A percentile compares a stretch with the other conserved stretches of the same genome.
phyloP scores from a whole-genome alignment of 2,888 invertebrate genomes.

The Ophioninae sp. region DNA sequence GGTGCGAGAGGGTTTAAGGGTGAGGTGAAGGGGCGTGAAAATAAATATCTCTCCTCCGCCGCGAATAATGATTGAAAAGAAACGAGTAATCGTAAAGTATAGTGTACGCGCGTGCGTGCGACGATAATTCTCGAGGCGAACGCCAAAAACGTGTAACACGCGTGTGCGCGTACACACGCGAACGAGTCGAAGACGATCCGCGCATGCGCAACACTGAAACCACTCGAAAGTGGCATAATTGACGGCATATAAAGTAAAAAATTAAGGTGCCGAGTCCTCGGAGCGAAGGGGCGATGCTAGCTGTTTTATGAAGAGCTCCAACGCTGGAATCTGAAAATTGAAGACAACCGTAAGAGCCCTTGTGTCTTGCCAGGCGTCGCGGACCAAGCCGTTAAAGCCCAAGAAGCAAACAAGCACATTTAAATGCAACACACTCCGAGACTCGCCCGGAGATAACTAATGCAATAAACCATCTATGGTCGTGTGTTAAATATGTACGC shows the following conservation, averaged over 20 bases:
- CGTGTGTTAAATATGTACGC: slow-evolving; percentile 2
- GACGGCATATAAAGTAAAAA: slow-evolving; percentile 62
- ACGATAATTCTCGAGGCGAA: slow-evolving; percentile 36
- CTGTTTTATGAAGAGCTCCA: not conserved
- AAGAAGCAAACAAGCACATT: slow-evolving; percentile 48
- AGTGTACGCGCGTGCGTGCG: not conserved
- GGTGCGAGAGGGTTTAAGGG: slow-evolving; percentile 20
- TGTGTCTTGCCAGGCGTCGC: slow-evolving; percentile 9
- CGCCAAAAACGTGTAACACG: slow-evolving; percentile 8
- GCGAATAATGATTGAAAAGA: slow-evolving; percentile 33
- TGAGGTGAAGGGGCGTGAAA: slow-evolving; percentile 47
- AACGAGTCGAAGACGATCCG: not conserved
- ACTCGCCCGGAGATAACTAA: slow-evolving; percentile 20
- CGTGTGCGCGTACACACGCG: not conserved
- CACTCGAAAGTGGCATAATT: slow-evolving; percentile 59
- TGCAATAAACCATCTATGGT: not conserved
- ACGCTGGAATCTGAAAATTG: slow-evolving; percentile 51
- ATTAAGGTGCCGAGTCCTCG: slow-evolving; percentile 42
- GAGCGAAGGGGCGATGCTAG: not conserved
- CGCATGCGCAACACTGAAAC: not conserved
- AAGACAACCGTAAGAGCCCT: slow-evolving; percentile 16
- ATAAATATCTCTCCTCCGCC: slow-evolving; percentile 34
- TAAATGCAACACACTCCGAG: slow-evolving; percentile 37
- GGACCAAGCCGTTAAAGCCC: slow-evolving; percentile 23
- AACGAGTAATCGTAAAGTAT: slow-evolving; percentile 37